Conservation (phyloP, 2,888 invertebrate genomes). For the Drosophila buzzatii region DNA sequence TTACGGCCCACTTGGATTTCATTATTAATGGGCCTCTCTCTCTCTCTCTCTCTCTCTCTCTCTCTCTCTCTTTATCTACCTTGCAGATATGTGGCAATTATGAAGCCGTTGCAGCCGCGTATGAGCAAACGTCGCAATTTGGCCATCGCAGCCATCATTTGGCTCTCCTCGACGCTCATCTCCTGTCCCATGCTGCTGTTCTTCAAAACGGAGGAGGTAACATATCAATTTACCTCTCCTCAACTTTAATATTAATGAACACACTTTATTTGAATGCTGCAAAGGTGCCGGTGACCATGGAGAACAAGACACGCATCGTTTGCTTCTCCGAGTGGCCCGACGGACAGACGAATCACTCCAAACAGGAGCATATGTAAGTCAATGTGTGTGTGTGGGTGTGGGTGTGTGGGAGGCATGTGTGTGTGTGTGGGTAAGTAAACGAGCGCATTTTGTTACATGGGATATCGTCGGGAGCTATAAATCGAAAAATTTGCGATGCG, state of each 20-base stretch:
- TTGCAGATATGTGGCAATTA: constrained; percentile 96
- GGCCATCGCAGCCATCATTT: constrained; percentile 93
- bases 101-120: constrained; percentile 95
- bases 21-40: constrained; percentile 25
- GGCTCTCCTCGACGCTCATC: constrained; percentile 91
- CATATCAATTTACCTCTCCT: neutral
- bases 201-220: constrained; percentile 89
- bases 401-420: neutral
- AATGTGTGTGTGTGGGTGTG: neutral
- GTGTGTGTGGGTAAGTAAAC: neutral
- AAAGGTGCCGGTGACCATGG: constrained; percentile 86
- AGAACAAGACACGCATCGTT: constrained; percentile 88
- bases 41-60: neutral
- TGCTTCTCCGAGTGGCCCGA: constrained; percentile 96
- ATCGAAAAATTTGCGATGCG: constrained; percentile 53
- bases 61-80: neutral
- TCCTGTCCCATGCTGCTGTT: constrained; percentile 94
- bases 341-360: constrained; percentile 89
- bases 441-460: constrained; percentile 35
- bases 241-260: neutral
- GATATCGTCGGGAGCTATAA: constrained; percentile 40
- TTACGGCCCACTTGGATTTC: constrained; percentile 6
- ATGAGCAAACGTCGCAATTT: constrained; percentile 94
- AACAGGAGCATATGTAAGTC: constrained; percentile 92
- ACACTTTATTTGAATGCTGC: constrained; percentile 15